Percentiles rank a stretch among this genome's conserved stretches.
Evolutionary conservation across 2,888 invertebrate species (phyloP).

Genomic region (Rosalia funebris): DNA sequence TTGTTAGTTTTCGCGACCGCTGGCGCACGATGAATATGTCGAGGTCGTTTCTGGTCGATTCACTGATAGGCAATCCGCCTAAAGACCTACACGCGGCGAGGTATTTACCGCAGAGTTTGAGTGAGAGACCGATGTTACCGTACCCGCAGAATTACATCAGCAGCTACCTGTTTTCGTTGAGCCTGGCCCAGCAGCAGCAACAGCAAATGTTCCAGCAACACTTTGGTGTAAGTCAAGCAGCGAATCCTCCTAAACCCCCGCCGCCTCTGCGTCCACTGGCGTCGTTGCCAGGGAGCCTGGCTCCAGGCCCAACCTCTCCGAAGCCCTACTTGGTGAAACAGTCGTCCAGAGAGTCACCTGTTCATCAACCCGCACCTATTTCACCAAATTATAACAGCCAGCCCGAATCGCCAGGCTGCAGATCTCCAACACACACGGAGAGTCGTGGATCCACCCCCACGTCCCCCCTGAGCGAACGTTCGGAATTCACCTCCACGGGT

Average conservation of each 20-base stretch:
- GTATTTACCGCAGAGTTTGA: conserved; percentile 63
- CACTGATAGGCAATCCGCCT: conserved; percentile 76
- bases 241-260: conserved; percentile 49
- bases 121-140: conserved; percentile 68
- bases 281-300: conserved; percentile 49
- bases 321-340: background rate
- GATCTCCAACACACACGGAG: conserved; percentile 46
- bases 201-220: conserved; percentile 57
- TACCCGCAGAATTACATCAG: conserved; percentile 74
- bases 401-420: conserved; percentile 43
- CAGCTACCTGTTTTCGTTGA: conserved; percentile 73
- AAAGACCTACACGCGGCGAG: conserved; percentile 64
- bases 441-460: conserved; percentile 70
- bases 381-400: conserved; percentile 43
- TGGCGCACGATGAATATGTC: conserved; percentile 70
- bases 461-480: conserved; percentile 64
- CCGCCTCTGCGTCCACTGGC: conserved; percentile 54
- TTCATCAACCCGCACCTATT: conserved; percentile 18
- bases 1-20: background rate
- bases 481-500: conserved; percentile 64
- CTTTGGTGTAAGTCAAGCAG: conserved; percentile 44
- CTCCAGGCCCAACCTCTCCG: conserved; percentile 26
- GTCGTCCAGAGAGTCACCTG: conserved; percentile 8
- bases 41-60: conserved; percentile 83
- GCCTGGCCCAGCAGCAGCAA: conserved; percentile 71